Evolutionary conservation across 2,113 vertebrate species (phyloP).

Genomic region (Rhipidura dahli): DNA sequence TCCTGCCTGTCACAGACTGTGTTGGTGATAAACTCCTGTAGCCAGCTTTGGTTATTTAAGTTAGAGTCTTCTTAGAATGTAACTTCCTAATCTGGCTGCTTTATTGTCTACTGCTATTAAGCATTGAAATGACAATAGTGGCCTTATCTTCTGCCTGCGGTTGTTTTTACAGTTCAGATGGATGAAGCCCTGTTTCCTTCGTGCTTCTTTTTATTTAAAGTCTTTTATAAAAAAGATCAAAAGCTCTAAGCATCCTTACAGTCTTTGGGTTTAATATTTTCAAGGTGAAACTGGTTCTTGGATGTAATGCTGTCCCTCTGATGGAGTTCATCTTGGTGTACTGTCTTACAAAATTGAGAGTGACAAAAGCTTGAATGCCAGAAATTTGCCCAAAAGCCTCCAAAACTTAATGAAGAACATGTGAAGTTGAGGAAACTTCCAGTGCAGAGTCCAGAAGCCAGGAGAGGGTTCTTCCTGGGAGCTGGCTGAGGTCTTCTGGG

Average conservation of each 20-base stretch:
- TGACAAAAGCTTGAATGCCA: neutral
- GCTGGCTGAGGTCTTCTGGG: neutral
- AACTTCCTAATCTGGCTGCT: neutral
- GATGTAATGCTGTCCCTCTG: neutral
- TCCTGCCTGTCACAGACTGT: rapidly evolving
- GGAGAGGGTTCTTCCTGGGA: neutral
- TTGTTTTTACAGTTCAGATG: neutral
- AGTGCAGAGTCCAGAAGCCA: neutral
- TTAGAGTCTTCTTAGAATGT: neutral
- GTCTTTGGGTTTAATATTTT: neutral
- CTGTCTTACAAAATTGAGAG: neutral
- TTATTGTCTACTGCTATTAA: neutral
- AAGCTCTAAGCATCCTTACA: neutral
- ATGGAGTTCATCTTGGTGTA: neutral
- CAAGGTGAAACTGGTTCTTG: neutral
- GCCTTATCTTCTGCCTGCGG: neutral
- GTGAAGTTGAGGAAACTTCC: neutral
- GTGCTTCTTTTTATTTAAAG: neutral
- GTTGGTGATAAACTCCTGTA: neutral
- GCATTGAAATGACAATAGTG: neutral
- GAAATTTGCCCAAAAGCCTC: neutral
- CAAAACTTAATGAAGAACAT: neutral
- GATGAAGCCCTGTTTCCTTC: neutral
- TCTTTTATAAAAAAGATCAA: neutral
- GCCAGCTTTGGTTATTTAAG: neutral